phyloP scores from a whole-genome alignment of 2,113 vertebrate genomes.

The Pseudonaja textilis region DNA sequence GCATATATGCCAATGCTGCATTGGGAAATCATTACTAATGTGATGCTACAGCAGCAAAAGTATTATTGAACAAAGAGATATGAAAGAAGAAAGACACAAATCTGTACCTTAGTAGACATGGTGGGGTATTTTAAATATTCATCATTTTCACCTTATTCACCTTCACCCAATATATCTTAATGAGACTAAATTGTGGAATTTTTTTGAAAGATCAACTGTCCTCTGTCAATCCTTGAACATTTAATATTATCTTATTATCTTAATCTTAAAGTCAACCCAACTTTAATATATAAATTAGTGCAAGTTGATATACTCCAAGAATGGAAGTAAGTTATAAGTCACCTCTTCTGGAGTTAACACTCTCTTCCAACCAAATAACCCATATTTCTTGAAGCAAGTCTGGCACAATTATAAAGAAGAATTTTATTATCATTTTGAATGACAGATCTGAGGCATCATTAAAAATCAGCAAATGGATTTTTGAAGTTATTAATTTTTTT shows the following conservation, averaged over 20 bases:
- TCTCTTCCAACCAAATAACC: background rate
- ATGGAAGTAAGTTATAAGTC: background rate
- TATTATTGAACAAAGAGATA: slow-evolving; percentile 43
- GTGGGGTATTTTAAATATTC: slow-evolving; percentile 11
- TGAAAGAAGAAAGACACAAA: slow-evolving; percentile 50
- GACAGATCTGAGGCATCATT: background rate
- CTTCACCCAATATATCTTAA: slow-evolving; percentile 3
- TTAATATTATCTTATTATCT: slow-evolving; percentile 6
- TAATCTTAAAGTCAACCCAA: background rate
- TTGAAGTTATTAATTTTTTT: background rate
- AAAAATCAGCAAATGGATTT: background rate
- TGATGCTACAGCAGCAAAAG: slow-evolving; percentile 12
- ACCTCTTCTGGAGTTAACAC: background rate
- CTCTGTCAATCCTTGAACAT: slow-evolving; percentile 38
- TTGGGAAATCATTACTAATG: slow-evolving; percentile 46
- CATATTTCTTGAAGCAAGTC: background rate
- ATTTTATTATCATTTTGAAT: background rate
- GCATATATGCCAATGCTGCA: slow-evolving; percentile 44
- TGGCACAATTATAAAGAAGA: background rate
- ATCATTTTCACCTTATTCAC: slow-evolving; percentile 16
- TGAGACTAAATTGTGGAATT: slow-evolving; percentile 29
- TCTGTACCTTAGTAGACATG: slow-evolving; percentile 50
- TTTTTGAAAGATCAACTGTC: slow-evolving; percentile 32
- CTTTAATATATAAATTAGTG: background rate
- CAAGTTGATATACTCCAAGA: background rate